Base-by-base conservation (phyloP, 2,113 vertebrate species). In the Myotis yumanensis region DNA sequence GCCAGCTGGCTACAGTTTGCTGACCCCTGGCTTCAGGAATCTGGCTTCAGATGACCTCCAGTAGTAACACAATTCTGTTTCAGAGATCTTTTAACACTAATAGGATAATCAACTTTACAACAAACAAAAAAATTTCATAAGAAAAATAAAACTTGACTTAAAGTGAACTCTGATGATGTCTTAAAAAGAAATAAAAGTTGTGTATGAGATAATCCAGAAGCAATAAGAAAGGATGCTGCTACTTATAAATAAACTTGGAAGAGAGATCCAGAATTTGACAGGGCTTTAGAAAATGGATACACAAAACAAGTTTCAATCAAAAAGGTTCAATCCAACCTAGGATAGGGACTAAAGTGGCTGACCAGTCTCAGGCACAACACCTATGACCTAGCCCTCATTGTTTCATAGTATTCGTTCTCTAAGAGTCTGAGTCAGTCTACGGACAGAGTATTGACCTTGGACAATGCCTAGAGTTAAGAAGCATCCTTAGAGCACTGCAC, bases 21-120 rank as follows among this genome's bases (percentile, higher is more conserved):
- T 20, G 32, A 71, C 8, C 17, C 16, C 43, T 82, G 59, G 51
- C 17, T 85, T 93, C 25, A 32, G 62, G 73, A 73, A 79, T 83
- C 54, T 94, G 40, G 35, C 77, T 73, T 86, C 30, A 93, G 62
- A 71, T 75, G 87, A 81, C 88, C 3, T 73, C 12, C 11, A 32
- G 28, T 2, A 48, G 5, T 25, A 80, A 93, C 52, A 11, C 17
- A 40, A 35, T 25, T 84, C 51, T 57, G 2, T 62, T 93, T 90
- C 23, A 94, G 66, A 40, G 62, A 30, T 92, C 37, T 46, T 46
- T 85, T 90, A 86, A 51, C 20, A 84, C 46, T 72, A 72, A 68
- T 69, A 94, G 28, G 35, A 84, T 94, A 37, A 80, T 37, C 71
- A 64, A 86, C 15, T 91, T 93, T 52, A 80, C 7, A 93, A 25